Conservation (phyloP, 2,113 vertebrate species). For the Scatophagus argus region DNA sequence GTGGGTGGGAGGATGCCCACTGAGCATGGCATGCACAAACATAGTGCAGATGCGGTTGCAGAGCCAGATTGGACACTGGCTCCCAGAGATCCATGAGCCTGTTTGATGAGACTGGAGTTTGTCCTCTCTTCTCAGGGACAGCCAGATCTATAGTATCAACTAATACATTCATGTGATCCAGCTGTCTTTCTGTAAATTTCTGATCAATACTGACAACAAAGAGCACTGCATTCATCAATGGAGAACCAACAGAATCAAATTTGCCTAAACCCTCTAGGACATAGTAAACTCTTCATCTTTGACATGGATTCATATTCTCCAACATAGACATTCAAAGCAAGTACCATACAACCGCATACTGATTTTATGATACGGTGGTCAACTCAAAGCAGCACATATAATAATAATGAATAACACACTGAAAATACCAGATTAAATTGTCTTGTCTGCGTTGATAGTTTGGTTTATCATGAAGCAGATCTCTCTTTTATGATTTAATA, state of each 20-base stretch:
- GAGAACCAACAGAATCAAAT: neutral
- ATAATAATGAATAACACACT: slow-evolving; percentile 33
- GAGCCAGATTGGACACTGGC: slow-evolving; percentile 52
- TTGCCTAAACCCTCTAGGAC: neutral
- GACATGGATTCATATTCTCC: slow-evolving; percentile 22
- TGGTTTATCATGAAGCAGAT: slow-evolving; percentile 36
- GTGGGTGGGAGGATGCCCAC: slow-evolving; percentile 75
- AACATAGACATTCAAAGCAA: slow-evolving; percentile 33
- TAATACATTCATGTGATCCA: slow-evolving; percentile 37
- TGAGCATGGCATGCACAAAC: slow-evolving; percentile 75
- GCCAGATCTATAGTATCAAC: slow-evolving; percentile 3
- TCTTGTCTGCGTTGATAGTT: slow-evolving; percentile 18
- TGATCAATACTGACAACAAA: slow-evolving; percentile 32
- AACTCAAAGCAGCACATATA: slow-evolving; percentile 24
- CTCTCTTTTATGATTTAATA: slow-evolving; percentile 18
- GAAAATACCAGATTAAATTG: slow-evolving; percentile 25
- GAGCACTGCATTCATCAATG: slow-evolving; percentile 12
- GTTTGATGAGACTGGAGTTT: slow-evolving; percentile 56
- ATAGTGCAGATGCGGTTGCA: slow-evolving; percentile 61
- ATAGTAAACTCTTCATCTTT: slow-evolving; percentile 16
- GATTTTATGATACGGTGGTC: slow-evolving; percentile 40
- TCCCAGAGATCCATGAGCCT: slow-evolving; percentile 45
- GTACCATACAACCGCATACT: slow-evolving; percentile 28
- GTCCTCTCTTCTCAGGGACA: slow-evolving; percentile 18
- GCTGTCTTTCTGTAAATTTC: slow-evolving; percentile 40